phyloP scores from a whole-genome alignment of 2,797 vertebrate genomes.

The Typhlichthys subterraneus region DNA sequence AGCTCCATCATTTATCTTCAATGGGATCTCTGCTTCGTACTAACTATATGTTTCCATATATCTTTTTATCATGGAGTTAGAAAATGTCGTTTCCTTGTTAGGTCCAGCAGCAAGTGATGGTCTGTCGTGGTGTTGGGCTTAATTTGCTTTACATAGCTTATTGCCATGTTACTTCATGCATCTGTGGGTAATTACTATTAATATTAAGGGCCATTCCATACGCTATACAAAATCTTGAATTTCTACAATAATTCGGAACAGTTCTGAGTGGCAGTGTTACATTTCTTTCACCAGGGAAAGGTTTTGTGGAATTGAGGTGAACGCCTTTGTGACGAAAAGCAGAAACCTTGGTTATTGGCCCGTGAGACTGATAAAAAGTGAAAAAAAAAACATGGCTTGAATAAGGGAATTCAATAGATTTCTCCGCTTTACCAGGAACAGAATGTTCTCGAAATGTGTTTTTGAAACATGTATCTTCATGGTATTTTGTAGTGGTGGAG shows the following conservation, averaged over 20 bases:
- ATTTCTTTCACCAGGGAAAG: constrained; percentile 16
- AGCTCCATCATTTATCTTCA: background rate
- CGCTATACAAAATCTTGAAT: background rate
- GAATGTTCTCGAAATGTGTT: constrained; percentile 49
- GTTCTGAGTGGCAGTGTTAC: constrained; percentile 22
- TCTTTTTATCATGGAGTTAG: background rate
- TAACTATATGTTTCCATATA: constrained; percentile 8
- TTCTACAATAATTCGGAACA: constrained; percentile 11
- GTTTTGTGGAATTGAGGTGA: constrained; percentile 30
- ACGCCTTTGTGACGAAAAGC: constrained; percentile 31
- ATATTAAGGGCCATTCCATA: too few species aligned
- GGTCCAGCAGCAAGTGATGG: background rate
- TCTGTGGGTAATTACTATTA: background rate
- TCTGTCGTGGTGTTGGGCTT: background rate
- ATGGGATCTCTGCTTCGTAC: background rate
- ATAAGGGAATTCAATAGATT: constrained; percentile 25
- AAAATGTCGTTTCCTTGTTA: background rate
- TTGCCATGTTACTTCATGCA: background rate
- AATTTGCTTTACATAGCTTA: background rate
- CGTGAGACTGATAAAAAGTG: constrained; percentile 20
- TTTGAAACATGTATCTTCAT: constrained; percentile 41
- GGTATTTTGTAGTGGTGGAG: constrained; percentile 24
- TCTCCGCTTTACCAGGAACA: constrained; percentile 32
- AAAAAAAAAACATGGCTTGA: constrained; percentile 21
- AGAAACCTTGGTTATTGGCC: constrained; percentile 29